Evolutionary conservation across 2,888 invertebrate genomes (phyloP), one percentile per base, ranked within the genome.

Genomic region (Melanchra persicariae): DNA sequence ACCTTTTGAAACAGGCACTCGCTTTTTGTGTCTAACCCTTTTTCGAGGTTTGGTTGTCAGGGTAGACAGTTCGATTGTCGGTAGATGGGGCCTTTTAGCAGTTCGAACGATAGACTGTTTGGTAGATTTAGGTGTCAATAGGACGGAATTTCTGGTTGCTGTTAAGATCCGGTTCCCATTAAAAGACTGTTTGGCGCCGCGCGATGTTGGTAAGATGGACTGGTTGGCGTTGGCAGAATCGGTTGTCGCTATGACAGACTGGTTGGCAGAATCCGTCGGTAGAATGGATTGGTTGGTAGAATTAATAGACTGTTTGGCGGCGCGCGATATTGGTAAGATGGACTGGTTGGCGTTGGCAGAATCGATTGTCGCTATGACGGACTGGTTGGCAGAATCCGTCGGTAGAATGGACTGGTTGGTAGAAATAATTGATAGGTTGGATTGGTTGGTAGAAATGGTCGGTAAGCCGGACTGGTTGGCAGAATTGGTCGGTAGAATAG

Each of bases 1-100:
- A 79, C 78, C 82, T 81, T 63, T 77, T 52, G n/a, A 43, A 43
- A 52, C 26, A 24, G 37, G 12, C 9, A 5, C 10, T 55, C 30
- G 62, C 15, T 10, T 79, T 52, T 5, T 63, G 12, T 17, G n/a
- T 12, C 24, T 7, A 43, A 54, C 6, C 3, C 22, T 51, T 30
- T 58, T 58, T 34, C 15, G n/a, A 15, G 12, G 37, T 59, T 65
- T 58, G 1, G 47, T 24, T 43, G 7, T 52, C 7, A n/a, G 40
- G 9, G 24, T 45, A 1, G 54, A 45, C 17, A 30, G 8, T 51
- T 12, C 43, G 6, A 10, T 24, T 55, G 15, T 24, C 6, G 19
- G 17, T 22, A 45, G 24, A 8, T 19, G 12, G 6, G 40, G 10
- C 45, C 17, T 8, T 51, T 57, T 19, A 17, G 40, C 17, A 45